These are phyloP conservation scores for Pterocles burchelli DNA, from an alignment of 2,113 vertebrate species.

Conservation along the genomic window DNA sequence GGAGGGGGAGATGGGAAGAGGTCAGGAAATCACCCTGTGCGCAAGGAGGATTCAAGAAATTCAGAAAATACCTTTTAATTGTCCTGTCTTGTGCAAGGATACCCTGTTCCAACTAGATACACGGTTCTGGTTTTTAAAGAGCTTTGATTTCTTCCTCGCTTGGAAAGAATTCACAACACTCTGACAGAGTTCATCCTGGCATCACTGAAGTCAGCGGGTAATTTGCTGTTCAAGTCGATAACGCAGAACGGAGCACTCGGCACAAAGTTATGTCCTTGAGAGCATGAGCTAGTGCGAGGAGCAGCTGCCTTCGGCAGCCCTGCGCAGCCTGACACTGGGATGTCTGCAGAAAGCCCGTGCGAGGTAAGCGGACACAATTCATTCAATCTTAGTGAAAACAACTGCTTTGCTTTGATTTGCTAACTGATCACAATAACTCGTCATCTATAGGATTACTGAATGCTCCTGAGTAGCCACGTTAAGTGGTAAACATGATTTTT, in stretches of 20 bases:
- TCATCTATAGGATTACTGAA: neutral
- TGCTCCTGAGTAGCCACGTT: neutral
- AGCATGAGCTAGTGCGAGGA: neutral
- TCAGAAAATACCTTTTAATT: neutral
- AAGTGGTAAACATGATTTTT: neutral
- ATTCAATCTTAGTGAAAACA: neutral
- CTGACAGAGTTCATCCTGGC: neutral
- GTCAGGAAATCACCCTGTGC: neutral
- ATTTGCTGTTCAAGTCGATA: neutral
- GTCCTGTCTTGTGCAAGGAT: neutral
- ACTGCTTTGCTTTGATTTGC: neutral
- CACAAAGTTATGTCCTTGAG: neutral
- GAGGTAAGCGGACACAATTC: neutral
- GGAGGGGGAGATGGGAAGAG: no score
- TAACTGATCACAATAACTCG: neutral
- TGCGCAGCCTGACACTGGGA: no score
- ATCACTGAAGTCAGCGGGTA: neutral
- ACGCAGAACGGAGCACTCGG: neutral
- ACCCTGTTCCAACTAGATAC: neutral
- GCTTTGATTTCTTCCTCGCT: neutral
- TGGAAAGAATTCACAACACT: neutral
- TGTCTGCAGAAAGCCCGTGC: neutral
- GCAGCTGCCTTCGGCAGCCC: neutral
- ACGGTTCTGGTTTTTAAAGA: neutral
- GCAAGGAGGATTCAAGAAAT: neutral